These are phyloP conservation scores for Drosophila acutilabella DNA, from an alignment of 2,888 invertebrate species.

Conservation along the genomic window DNA sequence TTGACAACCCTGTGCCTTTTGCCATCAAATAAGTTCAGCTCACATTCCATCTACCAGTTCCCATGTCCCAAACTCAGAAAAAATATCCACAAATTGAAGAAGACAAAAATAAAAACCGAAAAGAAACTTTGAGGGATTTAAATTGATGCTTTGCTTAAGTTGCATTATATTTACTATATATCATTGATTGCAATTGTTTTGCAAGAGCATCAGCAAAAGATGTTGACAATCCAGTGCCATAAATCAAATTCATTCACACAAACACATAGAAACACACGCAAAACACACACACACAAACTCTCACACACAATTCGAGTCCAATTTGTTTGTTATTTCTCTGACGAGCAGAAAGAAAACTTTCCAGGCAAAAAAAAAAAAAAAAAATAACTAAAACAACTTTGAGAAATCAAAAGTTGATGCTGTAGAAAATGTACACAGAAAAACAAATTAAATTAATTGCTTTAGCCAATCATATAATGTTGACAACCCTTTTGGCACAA, in stretches of 20 bases:
- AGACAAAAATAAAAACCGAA: neutral
- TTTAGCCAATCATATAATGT: neutral
- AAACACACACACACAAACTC: neutral
- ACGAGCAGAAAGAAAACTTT: neutral
- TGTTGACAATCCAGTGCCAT: constrained; percentile 6
- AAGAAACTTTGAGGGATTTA: constrained; percentile 3
- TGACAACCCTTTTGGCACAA: constrained; percentile 2
- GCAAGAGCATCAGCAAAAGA: constrained; percentile 10
- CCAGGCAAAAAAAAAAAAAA: neutral
- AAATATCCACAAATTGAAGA: neutral
- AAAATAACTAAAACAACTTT: neutral
- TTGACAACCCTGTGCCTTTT: constrained; percentile 41
- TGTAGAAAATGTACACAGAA: neutral
- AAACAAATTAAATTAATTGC: constrained; percentile 6
- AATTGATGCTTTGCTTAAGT: constrained; percentile 4
- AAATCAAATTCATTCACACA: constrained; percentile 3
- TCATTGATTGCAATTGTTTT: constrained; percentile 8
- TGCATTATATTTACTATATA: neutral
- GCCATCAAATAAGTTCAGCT: constrained; percentile 43
- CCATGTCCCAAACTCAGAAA: neutral
- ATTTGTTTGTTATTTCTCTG: neutral
- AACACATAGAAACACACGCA: neutral
- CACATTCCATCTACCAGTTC: constrained; percentile 14
- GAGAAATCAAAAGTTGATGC: constrained; percentile 6
- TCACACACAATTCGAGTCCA: neutral